These are phyloP conservation scores for Ochotona curzoniae DNA, from an alignment of 2,113 vertebrate genomes.

Conservation along the genomic window DNA sequence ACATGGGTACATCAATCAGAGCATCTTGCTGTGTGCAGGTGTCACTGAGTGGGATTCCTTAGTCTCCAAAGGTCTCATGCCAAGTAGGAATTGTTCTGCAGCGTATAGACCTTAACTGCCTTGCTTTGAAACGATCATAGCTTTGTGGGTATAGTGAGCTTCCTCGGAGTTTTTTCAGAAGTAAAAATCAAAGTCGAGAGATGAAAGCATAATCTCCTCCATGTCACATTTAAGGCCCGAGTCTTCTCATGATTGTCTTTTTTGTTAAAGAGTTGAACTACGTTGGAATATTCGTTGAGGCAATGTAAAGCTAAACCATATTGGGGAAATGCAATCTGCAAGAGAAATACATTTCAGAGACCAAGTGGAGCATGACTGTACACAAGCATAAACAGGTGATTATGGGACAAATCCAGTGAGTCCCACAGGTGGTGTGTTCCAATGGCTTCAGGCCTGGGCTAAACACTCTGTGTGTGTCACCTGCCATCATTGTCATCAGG, in stretches of 20 bases:
- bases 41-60: slow-evolving; percentile 22
- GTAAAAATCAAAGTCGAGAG: slow-evolving; percentile 32
- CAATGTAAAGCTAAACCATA: background rate
- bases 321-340: background rate
- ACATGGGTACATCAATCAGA: slow-evolving; percentile 3
- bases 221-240: background rate
- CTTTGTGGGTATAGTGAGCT: background rate
- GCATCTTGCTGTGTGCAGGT: background rate
- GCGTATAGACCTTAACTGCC: background rate
- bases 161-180: slow-evolving; percentile 9
- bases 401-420: background rate
- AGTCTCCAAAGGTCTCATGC: slow-evolving; percentile 18
- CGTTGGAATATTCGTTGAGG: slow-evolving; percentile 28
- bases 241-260: slow-evolving; percentile 1
- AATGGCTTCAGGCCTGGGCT: background rate
- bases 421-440: background rate
- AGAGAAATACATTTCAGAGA: background rate
- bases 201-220: background rate
- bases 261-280: background rate
- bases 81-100: background rate
- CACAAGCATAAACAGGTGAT: background rate
- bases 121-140: background rate
- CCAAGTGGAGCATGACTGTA: background rate
- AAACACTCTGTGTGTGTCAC: background rate
- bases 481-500: background rate